Percentiles rank a stretch among this genome's conserved stretches.
phyloP scores from a whole-genome alignment of 2,113 vertebrate species.

The Etia nguti region DNA sequence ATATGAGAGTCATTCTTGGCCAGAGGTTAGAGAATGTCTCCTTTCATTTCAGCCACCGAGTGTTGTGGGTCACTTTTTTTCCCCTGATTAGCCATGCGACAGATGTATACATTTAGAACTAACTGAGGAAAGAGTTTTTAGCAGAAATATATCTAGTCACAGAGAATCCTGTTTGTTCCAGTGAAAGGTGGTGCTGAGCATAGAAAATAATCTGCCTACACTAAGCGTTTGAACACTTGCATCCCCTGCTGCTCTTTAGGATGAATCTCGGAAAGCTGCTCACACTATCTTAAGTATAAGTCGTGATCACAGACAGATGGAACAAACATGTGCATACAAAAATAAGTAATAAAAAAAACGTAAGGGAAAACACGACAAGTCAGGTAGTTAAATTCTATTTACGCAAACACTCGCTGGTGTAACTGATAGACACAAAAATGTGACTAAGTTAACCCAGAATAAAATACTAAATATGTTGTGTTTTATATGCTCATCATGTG shows the following conservation, averaged over 20 bases:
- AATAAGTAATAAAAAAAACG: neutral
- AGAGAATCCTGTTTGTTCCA: neutral
- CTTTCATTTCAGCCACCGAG: slow-evolving; percentile 15
- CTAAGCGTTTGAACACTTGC: neutral
- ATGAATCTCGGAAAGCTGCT: neutral
- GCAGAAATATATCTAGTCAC: neutral
- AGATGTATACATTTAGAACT: neutral
- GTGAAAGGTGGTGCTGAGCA: neutral
- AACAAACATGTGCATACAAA: neutral
- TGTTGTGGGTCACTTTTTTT: neutral
- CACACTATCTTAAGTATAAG: neutral
- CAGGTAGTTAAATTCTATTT: neutral
- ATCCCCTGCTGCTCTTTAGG: neutral
- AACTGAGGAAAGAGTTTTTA: neutral
- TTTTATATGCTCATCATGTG: neutral
- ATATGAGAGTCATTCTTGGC: slow-evolving; percentile 10
- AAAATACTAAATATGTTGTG: neutral
- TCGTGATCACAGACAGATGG: neutral
- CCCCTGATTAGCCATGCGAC: neutral
- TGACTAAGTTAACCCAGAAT: neutral
- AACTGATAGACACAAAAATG: neutral
- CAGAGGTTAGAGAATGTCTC: slow-evolving; percentile 33
- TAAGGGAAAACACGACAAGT: neutral
- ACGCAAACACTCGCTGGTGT: neutral
- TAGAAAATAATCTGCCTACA: neutral